Evolutionary conservation across 2,113 vertebrate species (phyloP).

Genomic region (Crotophaga sulcirostris): DNA sequence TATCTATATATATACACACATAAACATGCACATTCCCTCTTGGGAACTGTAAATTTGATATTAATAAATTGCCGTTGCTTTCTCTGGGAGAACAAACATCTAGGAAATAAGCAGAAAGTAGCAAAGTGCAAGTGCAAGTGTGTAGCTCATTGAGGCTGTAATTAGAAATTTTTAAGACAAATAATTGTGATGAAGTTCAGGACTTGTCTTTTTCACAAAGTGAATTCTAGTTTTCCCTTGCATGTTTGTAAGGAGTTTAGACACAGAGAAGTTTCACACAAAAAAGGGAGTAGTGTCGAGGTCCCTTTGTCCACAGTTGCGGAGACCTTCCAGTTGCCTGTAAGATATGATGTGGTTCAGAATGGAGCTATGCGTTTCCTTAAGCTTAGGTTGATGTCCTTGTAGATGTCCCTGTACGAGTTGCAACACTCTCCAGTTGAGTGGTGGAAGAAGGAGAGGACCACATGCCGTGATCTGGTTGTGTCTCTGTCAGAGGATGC

Average conservation of each 20-base stretch:
- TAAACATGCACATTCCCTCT: not conserved
- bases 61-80: not conserved
- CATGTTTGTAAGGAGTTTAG: not conserved
- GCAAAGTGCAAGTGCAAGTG: not conserved
- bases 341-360: not conserved
- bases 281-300: not conserved
- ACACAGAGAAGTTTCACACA: not conserved
- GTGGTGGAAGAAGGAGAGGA: not conserved
- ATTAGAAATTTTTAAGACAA: not conserved
- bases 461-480: not conserved
- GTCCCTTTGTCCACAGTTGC: not conserved
- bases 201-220: not conserved
- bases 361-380: not conserved
- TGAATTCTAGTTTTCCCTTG: not conserved
- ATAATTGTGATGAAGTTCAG: not conserved
- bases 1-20: not conserved
- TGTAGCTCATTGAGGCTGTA: not conserved
- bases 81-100: not conserved
- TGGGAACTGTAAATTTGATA: not conserved
- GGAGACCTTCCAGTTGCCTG: not conserved
- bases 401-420: not conserved
- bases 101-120: not conserved
- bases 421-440: not conserved
- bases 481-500: not conserved
- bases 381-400: not conserved